These are phyloP conservation scores for Tribolium freemani DNA, from an alignment of 2,888 invertebrate genomes.

Conservation along the genomic window DNA sequence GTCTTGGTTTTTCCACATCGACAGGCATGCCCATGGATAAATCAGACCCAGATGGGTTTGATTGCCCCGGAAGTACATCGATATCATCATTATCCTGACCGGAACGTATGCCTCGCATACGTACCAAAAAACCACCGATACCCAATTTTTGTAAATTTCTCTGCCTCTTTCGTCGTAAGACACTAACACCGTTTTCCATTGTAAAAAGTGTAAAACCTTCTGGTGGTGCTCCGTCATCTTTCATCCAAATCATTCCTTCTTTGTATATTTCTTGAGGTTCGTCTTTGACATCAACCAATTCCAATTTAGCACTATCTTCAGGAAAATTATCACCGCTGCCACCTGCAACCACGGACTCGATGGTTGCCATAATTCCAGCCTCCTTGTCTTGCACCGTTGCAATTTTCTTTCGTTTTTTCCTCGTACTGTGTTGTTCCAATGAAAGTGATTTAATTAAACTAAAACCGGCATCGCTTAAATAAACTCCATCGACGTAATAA, in stretches of 20 bases:
- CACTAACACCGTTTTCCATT: slow-evolving; percentile 85
- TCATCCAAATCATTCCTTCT: slow-evolving; percentile 87
- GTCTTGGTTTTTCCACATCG: slow-evolving; percentile 67
- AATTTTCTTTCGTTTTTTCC: slow-evolving; percentile 77
- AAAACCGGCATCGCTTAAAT: slow-evolving; percentile 91
- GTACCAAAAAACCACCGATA: slow-evolving; percentile 91
- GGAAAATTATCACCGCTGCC: slow-evolving; percentile 69
- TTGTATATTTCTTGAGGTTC: slow-evolving; percentile 79
- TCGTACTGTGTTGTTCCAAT: slow-evolving; percentile 75
- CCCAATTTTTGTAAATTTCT: slow-evolving; percentile 88
- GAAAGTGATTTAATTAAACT: slow-evolving; percentile 87
- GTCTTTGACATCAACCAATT: slow-evolving; percentile 79
- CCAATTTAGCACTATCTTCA: slow-evolving; percentile 71
- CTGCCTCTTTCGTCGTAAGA: slow-evolving; percentile 86
- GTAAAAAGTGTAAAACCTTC: slow-evolving; percentile 86
- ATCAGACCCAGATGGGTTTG: slow-evolving; percentile 50
- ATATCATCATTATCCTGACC: slow-evolving; percentile 74
- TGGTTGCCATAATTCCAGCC: slow-evolving; percentile 85
- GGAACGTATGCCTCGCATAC: slow-evolving; percentile 72
- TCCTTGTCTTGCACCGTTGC: slow-evolving; percentile 75
- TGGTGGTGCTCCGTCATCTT: slow-evolving; percentile 84
- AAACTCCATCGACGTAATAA: slow-evolving; percentile 91
- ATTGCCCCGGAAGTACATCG: slow-evolving; percentile 65
- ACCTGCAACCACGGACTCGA: slow-evolving; percentile 87
- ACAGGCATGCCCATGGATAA: slow-evolving; percentile 48